Evolutionary conservation across 2,888 invertebrate genomes (phyloP).

Genomic region (Tridacna gigas): DNA sequence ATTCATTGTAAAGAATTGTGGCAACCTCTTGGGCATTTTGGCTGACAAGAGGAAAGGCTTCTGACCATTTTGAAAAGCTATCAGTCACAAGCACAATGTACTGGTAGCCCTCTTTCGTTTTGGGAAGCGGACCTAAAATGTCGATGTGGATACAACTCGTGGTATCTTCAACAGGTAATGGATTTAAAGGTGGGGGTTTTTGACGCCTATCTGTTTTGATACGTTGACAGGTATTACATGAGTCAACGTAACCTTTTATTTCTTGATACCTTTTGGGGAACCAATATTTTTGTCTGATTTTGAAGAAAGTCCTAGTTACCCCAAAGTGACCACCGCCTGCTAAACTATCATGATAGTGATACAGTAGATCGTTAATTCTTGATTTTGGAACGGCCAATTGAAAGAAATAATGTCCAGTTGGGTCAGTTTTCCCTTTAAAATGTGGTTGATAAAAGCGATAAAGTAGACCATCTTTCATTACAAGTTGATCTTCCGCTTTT

Average conservation of each 20-base stretch:
- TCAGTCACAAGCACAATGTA: slow-evolving; percentile 49
- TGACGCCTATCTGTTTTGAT: not conserved
- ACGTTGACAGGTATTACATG: slow-evolving; percentile 45
- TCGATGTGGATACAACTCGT: slow-evolving; percentile 49
- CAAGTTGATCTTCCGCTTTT: slow-evolving; percentile 25
- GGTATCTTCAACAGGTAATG: slow-evolving; percentile 40
- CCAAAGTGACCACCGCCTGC: slow-evolving; percentile 43
- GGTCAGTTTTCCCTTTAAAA: slow-evolving; percentile 27
- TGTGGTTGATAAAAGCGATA: slow-evolving; percentile 31
- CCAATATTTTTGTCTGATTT: slow-evolving; percentile 31
- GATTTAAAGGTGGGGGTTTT: slow-evolving; percentile 36
- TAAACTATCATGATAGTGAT: slow-evolving; percentile 39
- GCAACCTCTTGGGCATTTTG: slow-evolving; percentile 48
- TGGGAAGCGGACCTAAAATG: slow-evolving; percentile 39
- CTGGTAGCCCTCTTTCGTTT: slow-evolving; percentile 36
- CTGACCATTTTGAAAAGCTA: slow-evolving; percentile 57
- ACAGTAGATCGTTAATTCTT: slow-evolving; percentile 22
- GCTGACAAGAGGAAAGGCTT: slow-evolving; percentile 43
- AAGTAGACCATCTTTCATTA: slow-evolving; percentile 16
- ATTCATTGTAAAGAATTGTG: slow-evolving; percentile 35
- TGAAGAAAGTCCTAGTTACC: slow-evolving; percentile 25
- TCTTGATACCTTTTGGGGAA: slow-evolving; percentile 29
- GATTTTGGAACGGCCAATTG: slow-evolving; percentile 32
- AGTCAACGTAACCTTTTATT: slow-evolving; percentile 36
- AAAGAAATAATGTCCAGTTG: slow-evolving; percentile 13